phyloP scores from a whole-genome alignment of 2,113 vertebrate genomes.

The Dolichallabes microphthalmus region DNA sequence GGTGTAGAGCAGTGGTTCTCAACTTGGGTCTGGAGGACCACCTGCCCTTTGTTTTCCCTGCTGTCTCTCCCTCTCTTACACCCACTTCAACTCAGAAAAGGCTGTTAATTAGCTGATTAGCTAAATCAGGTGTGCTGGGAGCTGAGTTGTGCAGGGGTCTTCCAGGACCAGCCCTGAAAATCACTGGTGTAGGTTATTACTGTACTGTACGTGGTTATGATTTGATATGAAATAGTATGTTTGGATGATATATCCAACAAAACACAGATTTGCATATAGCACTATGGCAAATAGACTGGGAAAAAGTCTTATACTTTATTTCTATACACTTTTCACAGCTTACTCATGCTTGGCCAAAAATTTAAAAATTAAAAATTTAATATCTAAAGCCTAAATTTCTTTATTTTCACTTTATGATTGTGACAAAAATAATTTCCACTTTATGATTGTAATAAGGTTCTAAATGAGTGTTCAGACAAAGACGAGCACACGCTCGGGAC shows the following conservation, averaged over 20 bases:
- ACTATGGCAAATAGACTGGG: neutral
- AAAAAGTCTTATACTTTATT: neutral
- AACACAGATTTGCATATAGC: neutral
- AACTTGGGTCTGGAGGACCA: too few species aligned
- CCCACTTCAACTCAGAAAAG: too few species aligned
- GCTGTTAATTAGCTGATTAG: too few species aligned
- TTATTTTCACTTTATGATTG: too few species aligned
- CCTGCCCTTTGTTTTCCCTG: too few species aligned
- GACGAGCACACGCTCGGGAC: neutral
- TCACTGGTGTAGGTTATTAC: too few species aligned
- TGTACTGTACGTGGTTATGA: neutral
- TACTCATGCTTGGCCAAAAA: neutral
- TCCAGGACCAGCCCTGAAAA: too few species aligned
- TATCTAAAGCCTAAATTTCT: neutral
- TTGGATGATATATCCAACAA: too few species aligned
- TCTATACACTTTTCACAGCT: neutral
- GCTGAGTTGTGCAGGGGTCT: too few species aligned
- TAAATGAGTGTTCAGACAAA: neutral
- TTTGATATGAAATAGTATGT: neutral
- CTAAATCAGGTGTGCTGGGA: too few species aligned
- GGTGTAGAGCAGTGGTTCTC: neutral
- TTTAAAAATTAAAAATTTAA: too few species aligned
- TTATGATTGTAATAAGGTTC: neutral
- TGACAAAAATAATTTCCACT: neutral
- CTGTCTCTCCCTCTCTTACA: too few species aligned